These are phyloP conservation scores for Thamnophis sirtalis DNA, from an alignment of 2,113 vertebrate genomes.

Conservation along the genomic window DNA sequence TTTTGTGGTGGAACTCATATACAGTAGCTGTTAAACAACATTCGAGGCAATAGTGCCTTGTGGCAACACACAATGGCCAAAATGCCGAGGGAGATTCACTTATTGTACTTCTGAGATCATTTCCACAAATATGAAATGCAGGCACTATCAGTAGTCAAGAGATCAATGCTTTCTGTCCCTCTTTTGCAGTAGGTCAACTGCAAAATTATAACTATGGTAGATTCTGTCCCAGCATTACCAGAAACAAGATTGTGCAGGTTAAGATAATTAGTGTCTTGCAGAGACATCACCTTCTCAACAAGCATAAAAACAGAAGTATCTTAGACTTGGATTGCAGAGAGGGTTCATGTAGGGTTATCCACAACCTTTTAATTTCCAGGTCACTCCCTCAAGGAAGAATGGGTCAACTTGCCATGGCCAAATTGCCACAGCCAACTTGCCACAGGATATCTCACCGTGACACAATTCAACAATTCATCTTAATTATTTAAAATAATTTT, in stretches of 20 bases:
- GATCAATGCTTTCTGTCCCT: background rate
- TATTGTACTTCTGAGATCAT: background rate
- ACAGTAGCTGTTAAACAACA: background rate
- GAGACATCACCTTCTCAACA: background rate
- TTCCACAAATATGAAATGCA: background rate
- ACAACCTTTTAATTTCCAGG: background rate
- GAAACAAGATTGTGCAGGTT: background rate
- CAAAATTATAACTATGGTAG: background rate
- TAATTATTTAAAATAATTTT: background rate
- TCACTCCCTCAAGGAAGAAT: background rate
- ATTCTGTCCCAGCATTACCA: background rate
- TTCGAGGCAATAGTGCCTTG: background rate
- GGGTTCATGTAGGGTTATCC: background rate
- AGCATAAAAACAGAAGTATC: background rate
- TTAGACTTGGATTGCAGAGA: background rate
- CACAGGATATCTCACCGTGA: background rate
- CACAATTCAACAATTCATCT: background rate
- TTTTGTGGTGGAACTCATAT: too few relatives aligned
- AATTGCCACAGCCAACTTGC: background rate
- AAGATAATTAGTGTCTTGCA: background rate
- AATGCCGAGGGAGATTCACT: background rate
- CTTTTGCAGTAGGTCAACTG: background rate
- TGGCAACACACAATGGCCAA: background rate
- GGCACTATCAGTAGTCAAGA: background rate
- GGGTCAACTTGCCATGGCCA: too few relatives aligned